These are phyloP conservation scores for Ametastegia equiseti DNA, from an alignment of 2,888 invertebrate species.

Conservation along the genomic window DNA sequence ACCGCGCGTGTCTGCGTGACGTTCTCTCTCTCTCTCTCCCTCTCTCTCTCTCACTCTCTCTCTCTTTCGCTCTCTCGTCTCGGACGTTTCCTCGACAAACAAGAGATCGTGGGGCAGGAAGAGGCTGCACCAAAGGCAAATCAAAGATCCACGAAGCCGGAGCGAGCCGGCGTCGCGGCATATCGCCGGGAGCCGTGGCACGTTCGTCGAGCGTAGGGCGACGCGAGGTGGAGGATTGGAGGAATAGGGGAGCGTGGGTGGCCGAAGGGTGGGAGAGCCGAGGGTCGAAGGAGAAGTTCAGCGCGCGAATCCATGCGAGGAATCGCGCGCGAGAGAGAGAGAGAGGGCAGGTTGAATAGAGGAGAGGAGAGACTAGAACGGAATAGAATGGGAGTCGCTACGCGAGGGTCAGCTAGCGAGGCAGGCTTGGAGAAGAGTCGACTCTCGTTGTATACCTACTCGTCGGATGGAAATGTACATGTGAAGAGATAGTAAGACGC, in stretches of 20 bases:
- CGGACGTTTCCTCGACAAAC: neutral
- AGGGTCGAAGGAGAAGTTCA: neutral
- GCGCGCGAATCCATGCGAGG: constrained; percentile 17
- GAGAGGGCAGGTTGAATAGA: neutral
- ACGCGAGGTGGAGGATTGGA: no score
- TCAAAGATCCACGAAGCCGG: constrained; percentile 23
- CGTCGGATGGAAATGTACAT: neutral
- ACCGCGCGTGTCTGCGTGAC: no score
- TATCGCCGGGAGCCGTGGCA: constrained; percentile 29
- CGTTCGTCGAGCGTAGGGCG: constrained; percentile 27
- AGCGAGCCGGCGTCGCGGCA: constrained; percentile 34
- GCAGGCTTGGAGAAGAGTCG: constrained; percentile 15
- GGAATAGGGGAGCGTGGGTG: neutral
- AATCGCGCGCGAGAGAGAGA: neutral
- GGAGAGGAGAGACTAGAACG: neutral
- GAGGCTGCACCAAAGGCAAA: neutral
- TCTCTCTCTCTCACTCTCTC: neutral
- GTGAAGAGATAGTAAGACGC: neutral
- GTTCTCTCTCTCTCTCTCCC: no score
- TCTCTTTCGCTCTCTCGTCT: neutral
- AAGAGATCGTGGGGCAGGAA: neutral
- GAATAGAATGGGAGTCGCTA: neutral
- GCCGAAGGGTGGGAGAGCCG: neutral
- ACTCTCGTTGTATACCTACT: constrained; percentile 2
- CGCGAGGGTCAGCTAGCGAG: constrained; percentile 5